These are phyloP conservation scores for Drosophila longiperda DNA, from an alignment of 2,888 invertebrate species.

Conservation along the genomic window DNA sequence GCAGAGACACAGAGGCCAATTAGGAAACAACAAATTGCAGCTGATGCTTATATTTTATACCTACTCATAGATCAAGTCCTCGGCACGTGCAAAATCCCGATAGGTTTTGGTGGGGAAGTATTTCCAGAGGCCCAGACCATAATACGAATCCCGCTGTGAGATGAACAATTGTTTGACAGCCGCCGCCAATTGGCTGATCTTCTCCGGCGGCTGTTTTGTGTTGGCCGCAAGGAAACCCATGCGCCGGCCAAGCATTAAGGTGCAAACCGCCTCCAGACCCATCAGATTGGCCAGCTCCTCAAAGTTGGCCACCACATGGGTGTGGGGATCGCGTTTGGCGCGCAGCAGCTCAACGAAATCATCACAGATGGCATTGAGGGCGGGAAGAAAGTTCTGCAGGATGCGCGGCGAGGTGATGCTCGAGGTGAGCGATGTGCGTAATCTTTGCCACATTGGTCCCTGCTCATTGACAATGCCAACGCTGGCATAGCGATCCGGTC, in stretches of 20 bases:
- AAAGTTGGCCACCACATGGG: constrained; percentile 87
- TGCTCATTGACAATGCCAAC: constrained; percentile 94
- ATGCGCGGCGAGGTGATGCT: constrained; percentile 91
- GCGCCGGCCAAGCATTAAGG: constrained; percentile 91
- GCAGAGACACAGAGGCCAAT: constrained; percentile 27
- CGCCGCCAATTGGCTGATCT: constrained; percentile 88
- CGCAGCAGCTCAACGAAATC: constrained; percentile 90
- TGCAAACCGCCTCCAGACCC: constrained; percentile 93
- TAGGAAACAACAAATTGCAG: constrained; percentile 17
- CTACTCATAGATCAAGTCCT: constrained; percentile 93
- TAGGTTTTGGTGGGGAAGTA: constrained; percentile 90
- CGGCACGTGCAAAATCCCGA: constrained; percentile 89
- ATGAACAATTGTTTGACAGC: constrained; percentile 92
- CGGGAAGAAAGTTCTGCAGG: constrained; percentile 90
- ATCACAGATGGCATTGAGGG: constrained; percentile 90
- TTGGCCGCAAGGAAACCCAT: constrained; percentile 89
- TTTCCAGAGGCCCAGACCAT: constrained; percentile 92
- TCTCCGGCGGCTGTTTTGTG: constrained; percentile 86
- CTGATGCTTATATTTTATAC: constrained; percentile 70
- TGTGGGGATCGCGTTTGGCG: constrained; percentile 86
- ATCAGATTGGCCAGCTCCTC: constrained; percentile 91
- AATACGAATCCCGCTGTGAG: constrained; percentile 92
- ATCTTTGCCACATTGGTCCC: constrained; percentile 91
- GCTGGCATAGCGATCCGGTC: constrained; percentile 92
- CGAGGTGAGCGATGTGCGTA: constrained; percentile 90